Base-by-base conservation (phyloP, 2,888 invertebrate species). In the Parnassius glacialis region DNA sequence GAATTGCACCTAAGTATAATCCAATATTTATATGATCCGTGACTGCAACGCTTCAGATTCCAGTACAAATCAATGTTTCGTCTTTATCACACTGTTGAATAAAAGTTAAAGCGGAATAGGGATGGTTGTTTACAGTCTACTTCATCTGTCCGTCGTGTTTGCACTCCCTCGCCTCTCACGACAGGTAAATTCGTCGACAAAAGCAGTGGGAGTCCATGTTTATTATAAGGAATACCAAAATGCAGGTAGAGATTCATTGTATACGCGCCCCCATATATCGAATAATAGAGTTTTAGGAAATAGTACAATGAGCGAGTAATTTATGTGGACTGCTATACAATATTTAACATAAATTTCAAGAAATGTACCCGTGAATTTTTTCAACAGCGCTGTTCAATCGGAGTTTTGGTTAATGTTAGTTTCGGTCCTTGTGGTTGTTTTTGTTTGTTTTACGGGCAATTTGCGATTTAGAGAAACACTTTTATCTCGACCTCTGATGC, bases 1-100 rank as follows among this genome's bases (percentile, higher is more conserved):
- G 87, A 87, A 90, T 88, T 87, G 87, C 88, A 84, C 87, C 87
- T 87, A 84, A 90, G 77, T 85, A 87, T 90, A 90, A 90, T 90
- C 90, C 90, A 90, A 90, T 90, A 89, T 90, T 88, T 88, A 90
- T 90, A 84, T 79, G 84, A 80, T 81, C 78, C 80, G 83, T 86
- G 86, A 85, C 84, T 84, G 81, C 77, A 74, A 79, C 79, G 76
- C 78, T 69, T 70, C 64, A 67, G 69, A 69, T 68, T 66, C 68
- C 67, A 66, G 66, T 67, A 69, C 67, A 68, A 67, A 70, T 70
- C 65, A 68, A 65, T 66, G 52, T 56, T 67, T 62, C 61, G 57
- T 79, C 78, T 67, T 70, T 72, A 60, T 73, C 59, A 47, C 59
- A 63, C 69, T 43, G 13, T 43, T 41, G 57, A 13, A 56, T 20